Percentiles rank a stretch among this genome's conserved stretches.
phyloP scores from a whole-genome alignment of 2,797 vertebrate species.

The Pseudochirops corinnae region DNA sequence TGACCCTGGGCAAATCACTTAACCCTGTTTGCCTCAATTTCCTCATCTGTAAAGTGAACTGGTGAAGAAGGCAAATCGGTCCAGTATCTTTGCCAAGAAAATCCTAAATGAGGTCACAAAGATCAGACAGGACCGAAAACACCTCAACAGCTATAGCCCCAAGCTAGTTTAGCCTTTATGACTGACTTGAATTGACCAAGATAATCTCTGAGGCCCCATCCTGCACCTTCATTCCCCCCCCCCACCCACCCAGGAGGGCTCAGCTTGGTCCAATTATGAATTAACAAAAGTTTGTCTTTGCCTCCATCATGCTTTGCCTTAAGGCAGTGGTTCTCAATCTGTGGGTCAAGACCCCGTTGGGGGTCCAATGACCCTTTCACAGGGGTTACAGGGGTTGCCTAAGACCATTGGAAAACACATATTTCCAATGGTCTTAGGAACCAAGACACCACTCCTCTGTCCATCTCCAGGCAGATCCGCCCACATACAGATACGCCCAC shows the following conservation, averaged over 20 bases:
- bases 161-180: background rate
- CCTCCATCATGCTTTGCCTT: conserved; percentile 5
- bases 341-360: no score
- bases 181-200: background rate
- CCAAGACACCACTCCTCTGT: no score
- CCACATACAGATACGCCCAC: no score
- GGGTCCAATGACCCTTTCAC: no score
- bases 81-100: background rate
- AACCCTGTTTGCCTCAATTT: background rate
- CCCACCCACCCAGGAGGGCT: background rate
- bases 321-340: no score
- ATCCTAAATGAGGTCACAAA: background rate
- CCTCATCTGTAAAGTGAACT: background rate
- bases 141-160: background rate
- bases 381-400: no score
- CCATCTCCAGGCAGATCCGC: no score
- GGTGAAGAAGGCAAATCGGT: background rate
- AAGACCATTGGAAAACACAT: no score
- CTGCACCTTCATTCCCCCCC: background rate
- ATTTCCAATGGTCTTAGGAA: no score
- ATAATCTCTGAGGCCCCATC: background rate
- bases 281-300: conserved; percentile 25
- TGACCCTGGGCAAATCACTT: background rate
- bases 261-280: background rate
- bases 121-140: background rate